Evolutionary conservation across 2,888 invertebrate species (phyloP), one percentile per base, ranked within the genome.

Genomic region (Lasiommata megera): DNA sequence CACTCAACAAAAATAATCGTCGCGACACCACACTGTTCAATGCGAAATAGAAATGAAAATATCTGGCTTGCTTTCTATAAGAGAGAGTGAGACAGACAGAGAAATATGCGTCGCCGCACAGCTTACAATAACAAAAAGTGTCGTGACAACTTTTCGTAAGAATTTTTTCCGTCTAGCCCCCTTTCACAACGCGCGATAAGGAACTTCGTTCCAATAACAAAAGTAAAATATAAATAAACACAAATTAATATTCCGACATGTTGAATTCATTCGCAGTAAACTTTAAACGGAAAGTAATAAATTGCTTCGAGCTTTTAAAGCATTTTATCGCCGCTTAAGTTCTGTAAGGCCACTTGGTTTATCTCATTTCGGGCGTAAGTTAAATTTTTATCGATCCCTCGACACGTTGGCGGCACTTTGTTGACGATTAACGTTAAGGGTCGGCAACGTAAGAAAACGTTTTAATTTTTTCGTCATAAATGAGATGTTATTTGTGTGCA

Each of bases 341-440:
- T 46, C 29, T 40, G 40, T 48, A 58, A 48, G 53, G 36, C 40
- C 53, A 48, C 41, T 52, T 53, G 47, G 54, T 50, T 54, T 64
- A 67, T 70, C 69, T 71, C 67, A 70, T 68, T 73, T 72, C 68
- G 56, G 59, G 54, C 63, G 57, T 64, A 66, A 64, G 68, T 75
- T 73, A 69, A 72, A 73, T 58, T 70, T 79, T 84, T 82, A 84
- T 84, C 82, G 75, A 72, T 61, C 60, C 66, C 66, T 76, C 75
- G 76, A 82, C 84, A 83, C 79, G 72, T 79, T 74, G 77, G 74
- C 79, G 79, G 74, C 74, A 65, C 76, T 82, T 82, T 78, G 77
- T 68, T 68, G 69, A 72, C 71, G 73, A 69, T 71, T 67, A 61
- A 23, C 11, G 43, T 53, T 52, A 52, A 52, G 52, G 40, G 41